Conservation (phyloP, 2,113 vertebrate species). For the Esox niger region DNA sequence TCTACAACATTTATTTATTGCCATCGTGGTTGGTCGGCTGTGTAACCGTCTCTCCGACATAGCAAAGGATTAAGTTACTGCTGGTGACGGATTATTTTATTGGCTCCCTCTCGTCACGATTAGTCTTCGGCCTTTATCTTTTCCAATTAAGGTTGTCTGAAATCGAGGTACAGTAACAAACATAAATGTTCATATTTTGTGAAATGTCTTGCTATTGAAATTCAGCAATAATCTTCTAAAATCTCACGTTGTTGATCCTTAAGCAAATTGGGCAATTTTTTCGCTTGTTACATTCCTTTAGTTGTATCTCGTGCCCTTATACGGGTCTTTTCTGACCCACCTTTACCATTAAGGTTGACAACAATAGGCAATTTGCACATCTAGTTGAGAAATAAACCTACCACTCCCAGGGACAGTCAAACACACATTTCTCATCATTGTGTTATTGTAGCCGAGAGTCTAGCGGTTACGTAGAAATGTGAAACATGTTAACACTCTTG, state of each 20-base stretch:
- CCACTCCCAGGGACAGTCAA: neutral
- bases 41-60: constrained; percentile 37
- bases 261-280: neutral
- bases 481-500: neutral
- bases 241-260: neutral
- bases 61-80: constrained; percentile 72
- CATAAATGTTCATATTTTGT: neutral
- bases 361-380: neutral
- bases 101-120: constrained; percentile 56
- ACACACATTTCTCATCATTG: too few relatives aligned
- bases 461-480: neutral
- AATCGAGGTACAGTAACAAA: constrained; percentile 47
- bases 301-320: neutral
- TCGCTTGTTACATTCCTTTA: too few relatives aligned
- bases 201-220: neutral
- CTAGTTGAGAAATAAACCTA: neutral
- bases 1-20: constrained; percentile 32
- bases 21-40: neutral
- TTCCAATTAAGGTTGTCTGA: constrained; percentile 33
- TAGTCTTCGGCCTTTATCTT: constrained; percentile 37
- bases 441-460: neutral
- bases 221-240: neutral
- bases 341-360: neutral
- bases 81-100: constrained; percentile 67
- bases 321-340: neutral